Evolutionary conservation across 1,140 invertebrate species (phyloP), one percentile per base, ranked within the genome.

Genomic region (Himalopsyche phryganea): DNA sequence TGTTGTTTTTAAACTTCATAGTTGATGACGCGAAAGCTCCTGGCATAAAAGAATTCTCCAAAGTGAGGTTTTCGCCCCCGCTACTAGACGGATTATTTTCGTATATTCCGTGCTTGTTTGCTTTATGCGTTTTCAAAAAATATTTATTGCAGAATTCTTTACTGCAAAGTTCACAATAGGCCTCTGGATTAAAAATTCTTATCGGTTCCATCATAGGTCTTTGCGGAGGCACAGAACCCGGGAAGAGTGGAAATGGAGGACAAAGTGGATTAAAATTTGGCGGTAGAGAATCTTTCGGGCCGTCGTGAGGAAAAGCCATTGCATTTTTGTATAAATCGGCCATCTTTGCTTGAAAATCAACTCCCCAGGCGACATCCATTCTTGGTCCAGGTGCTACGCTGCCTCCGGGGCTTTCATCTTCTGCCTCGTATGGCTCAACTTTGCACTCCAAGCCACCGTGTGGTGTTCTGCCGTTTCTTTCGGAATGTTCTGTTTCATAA

Each of bases 61-160:
- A 69, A 66, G 66, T 71, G 42, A 69, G 68, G 5, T 66, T 72
- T 46, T 72, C 75, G 18, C 73, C 69, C 41, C 58, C 67, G 23
- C 62, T 65, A 28, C 66, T 75, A 52, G 73, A 72, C 7, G 82
- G 81, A 1, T 77, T 78, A 35, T 86, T 85, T 23, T 83, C 82
- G 63, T 90, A 91, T 50, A 95, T 93, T 7, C 92, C 92, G 68
- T 96, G 93, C 67, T 95, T 96, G 71, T 96, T 96, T 1, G 92
- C 92, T 71, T 93, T 94, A 79, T 96, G 93, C 19, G 96, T 98
- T 76, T 98, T 98, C 2, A 99, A 80, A 72, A 99, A 99, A 76
- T 99, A 99, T 74, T 99, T 99, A 80, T 99, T 99, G 80, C 97
- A 98, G 70, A 98, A 96, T 75, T 98, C 96, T 75, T 99, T 99